Conservation (phyloP, 2,797 vertebrate genomes). For the Miichthys miiuy region DNA sequence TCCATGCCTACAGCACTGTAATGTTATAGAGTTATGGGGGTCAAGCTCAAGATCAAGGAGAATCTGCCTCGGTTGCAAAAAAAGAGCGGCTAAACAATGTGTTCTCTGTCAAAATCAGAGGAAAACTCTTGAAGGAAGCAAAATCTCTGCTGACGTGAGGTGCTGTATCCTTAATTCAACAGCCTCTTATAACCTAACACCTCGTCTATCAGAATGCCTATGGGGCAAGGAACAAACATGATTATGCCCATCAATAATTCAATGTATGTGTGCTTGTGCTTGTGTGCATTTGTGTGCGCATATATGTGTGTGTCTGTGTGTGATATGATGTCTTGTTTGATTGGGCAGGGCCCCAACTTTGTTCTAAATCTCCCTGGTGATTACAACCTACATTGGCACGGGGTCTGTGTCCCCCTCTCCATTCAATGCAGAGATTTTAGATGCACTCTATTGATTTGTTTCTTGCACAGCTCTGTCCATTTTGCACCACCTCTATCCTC, state of each 20-base stretch:
- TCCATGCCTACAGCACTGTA: slow-evolving; percentile 56
- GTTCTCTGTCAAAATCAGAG: slow-evolving; percentile 81
- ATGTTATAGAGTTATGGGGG: slow-evolving; percentile 80
- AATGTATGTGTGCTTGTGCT: slow-evolving; percentile 62
- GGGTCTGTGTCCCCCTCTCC: slow-evolving; percentile 44
- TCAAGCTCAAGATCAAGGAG: slow-evolving; percentile 79
- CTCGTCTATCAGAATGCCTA: slow-evolving; percentile 80
- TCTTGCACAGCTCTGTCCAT: slow-evolving; percentile 57
- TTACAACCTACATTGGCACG: slow-evolving; percentile 67
- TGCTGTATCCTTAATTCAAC: slow-evolving; percentile 80
- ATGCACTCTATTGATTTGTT: slow-evolving; percentile 74
- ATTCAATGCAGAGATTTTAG: slow-evolving; percentile 68
- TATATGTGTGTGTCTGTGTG: slow-evolving; percentile 47
- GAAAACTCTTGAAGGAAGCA: slow-evolving; percentile 76
- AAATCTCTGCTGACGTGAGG: slow-evolving; percentile 82
- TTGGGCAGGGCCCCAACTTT: slow-evolving; percentile 71
- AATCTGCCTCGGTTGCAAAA: slow-evolving; percentile 81
- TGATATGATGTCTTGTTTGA: slow-evolving; percentile 78
- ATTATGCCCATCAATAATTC: slow-evolving; percentile 87
- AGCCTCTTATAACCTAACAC: slow-evolving; percentile 82
- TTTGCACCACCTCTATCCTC: slow-evolving; percentile 50
- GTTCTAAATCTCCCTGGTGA: slow-evolving; percentile 75
- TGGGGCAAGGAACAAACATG: slow-evolving; percentile 80
- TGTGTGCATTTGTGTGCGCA: slow-evolving; percentile 7
- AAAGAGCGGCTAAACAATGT: slow-evolving; percentile 76